phyloP scores from a whole-genome alignment of 2,113 vertebrate species.

The Macroglossus sobrinus region DNA sequence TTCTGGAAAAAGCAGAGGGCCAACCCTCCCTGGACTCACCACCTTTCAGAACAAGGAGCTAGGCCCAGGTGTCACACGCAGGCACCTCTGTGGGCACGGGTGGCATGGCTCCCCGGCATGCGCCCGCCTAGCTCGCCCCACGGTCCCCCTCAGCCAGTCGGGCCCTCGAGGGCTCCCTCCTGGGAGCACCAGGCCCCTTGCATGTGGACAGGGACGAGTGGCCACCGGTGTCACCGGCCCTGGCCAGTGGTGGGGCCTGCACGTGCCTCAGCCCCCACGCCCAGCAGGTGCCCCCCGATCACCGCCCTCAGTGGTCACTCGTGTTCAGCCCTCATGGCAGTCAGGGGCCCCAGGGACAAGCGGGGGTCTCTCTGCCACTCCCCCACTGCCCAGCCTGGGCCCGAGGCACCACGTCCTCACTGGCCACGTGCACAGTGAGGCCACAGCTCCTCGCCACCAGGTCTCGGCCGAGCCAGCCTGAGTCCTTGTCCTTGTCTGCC shows the following conservation, averaged over 20 bases:
- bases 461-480: neutral
- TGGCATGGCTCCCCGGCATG: neutral
- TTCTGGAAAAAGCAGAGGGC: neutral
- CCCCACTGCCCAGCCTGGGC: neutral
- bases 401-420: accelerated
- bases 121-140: neutral
- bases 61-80: too few species aligned
- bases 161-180: neutral
- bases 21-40: neutral
- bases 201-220: neutral
- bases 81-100: accelerated
- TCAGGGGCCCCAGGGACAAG: too few species aligned
- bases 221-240: accelerated
- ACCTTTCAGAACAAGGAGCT: neutral
- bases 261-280: neutral
- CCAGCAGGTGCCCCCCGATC: accelerated
- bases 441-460: neutral
- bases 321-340: too few species aligned
- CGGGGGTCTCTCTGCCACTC: neutral
- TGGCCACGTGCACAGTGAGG: accelerated
- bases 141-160: accelerated
- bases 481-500: accelerated
- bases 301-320: neutral
- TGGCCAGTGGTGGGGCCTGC: accelerated
- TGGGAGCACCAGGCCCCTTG: too few species aligned